Conservation (phyloP, 2,888 invertebrate species). For the Euzetes globulus region DNA sequence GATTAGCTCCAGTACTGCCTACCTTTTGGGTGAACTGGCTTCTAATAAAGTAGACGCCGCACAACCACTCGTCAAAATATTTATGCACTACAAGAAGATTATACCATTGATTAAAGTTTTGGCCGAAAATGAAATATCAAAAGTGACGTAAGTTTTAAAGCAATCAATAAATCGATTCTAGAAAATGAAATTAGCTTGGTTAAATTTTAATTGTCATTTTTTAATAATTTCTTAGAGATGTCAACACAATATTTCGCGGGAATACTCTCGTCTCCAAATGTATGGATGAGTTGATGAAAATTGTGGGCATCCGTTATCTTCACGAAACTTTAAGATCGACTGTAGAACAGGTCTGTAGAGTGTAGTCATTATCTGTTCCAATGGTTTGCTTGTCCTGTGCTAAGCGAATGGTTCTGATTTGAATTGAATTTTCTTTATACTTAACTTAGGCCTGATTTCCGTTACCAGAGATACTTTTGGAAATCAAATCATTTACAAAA, state of each 20-base stretch:
- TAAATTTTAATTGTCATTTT: background rate
- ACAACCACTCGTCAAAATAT: conserved; percentile 75
- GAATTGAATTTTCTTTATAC: no score
- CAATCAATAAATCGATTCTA: background rate
- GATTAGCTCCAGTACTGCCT: conserved; percentile 47
- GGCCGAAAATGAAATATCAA: conserved; percentile 80
- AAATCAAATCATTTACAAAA: no score
- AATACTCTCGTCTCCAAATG: conserved; percentile 86
- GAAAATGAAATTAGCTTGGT: no score
- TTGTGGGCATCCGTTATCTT: conserved; percentile 77
- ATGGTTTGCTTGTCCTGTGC: no score
- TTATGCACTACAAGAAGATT: conserved; percentile 75
- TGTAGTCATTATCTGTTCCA: no score
- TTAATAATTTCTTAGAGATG: no score
- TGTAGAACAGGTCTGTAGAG: conserved; percentile 54
- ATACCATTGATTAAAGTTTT: conserved; percentile 73
- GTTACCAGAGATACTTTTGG: no score
- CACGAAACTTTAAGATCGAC: conserved; percentile 75
- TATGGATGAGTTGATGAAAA: conserved; percentile 89
- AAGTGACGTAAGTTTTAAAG: conserved; percentile 63
- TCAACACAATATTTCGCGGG: conserved; percentile 85
- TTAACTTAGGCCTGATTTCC: no score
- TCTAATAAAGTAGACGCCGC: conserved; percentile 79
- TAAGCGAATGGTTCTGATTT: no score
- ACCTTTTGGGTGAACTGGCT: conserved; percentile 73